Conservation (phyloP, 2,113 vertebrate species). For the Mormyrus lacerda region DNA sequence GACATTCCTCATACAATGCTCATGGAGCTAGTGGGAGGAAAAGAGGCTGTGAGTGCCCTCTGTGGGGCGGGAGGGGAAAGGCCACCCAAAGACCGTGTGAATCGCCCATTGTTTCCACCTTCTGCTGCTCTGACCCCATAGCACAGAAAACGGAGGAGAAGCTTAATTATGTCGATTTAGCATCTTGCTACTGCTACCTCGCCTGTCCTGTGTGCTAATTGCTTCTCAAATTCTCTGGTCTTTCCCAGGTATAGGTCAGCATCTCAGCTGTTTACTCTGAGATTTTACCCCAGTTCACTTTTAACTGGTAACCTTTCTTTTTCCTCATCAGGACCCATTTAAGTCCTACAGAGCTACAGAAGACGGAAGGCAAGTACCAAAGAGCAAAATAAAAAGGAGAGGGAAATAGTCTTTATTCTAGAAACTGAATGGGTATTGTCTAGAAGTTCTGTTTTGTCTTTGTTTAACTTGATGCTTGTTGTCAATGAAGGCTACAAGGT, state of each 20-base stretch:
- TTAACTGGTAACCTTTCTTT: constrained; percentile 19
- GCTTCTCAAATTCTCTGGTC: neutral
- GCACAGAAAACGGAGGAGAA: neutral
- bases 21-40: neutral
- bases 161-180: constrained; percentile 12
- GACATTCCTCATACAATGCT: neutral
- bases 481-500: neutral
- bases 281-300: neutral
- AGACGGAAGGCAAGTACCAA: constrained; percentile 64
- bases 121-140: neutral
- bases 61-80: neutral
- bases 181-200: neutral
- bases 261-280: neutral
- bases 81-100: neutral
- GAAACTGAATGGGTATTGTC: neutral
- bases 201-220: neutral
- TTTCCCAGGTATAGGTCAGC: constrained; percentile 42
- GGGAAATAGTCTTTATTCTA: neutral
- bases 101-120: constrained; percentile 12
- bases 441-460: neutral
- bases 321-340: constrained; percentile 65
- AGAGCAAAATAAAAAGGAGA: neutral
- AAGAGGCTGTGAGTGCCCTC: neutral
- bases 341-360: constrained; percentile 64
- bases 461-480: neutral